Conservation (phyloP, 2,113 vertebrate genomes). For the Hipposideros armiger region DNA sequence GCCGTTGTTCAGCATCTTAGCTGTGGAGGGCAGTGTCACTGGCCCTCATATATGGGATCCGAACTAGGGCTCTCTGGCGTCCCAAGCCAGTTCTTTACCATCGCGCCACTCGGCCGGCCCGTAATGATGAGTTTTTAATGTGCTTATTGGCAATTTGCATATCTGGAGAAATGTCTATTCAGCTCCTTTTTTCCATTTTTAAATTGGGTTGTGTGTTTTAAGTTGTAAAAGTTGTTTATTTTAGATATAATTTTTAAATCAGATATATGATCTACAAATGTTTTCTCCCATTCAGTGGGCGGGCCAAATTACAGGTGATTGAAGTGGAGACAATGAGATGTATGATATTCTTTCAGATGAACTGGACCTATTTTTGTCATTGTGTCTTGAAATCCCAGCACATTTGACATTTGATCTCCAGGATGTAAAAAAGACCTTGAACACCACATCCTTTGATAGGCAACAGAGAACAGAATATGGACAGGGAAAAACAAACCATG, state of each 20-base stretch:
- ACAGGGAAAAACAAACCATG: background rate
- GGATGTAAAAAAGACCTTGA: background rate
- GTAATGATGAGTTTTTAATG: background rate
- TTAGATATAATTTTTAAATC: background rate
- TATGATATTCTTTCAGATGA: conserved; percentile 14
- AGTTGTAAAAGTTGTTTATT: background rate
- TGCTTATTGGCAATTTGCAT: background rate
- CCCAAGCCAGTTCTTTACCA: too few species aligned
- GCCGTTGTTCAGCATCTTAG: too few species aligned
- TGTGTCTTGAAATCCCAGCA: background rate
- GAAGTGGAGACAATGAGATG: background rate
- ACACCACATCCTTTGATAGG: background rate
- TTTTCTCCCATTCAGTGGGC: background rate
- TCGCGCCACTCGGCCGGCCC: too few species aligned
- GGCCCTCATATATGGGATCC: too few species aligned
- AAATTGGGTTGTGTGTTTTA: background rate
- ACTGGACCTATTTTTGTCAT: background rate
- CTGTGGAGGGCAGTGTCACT: too few species aligned
- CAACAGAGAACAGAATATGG: background rate
- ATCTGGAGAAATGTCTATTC: background rate
- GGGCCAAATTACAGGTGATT: background rate
- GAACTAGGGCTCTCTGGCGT: too few species aligned
- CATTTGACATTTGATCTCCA: background rate
- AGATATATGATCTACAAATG: background rate
- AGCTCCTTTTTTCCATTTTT: background rate